Evolutionary conservation across 2,113 vertebrate species (phyloP).

Genomic region (Myotis yumanensis): DNA sequence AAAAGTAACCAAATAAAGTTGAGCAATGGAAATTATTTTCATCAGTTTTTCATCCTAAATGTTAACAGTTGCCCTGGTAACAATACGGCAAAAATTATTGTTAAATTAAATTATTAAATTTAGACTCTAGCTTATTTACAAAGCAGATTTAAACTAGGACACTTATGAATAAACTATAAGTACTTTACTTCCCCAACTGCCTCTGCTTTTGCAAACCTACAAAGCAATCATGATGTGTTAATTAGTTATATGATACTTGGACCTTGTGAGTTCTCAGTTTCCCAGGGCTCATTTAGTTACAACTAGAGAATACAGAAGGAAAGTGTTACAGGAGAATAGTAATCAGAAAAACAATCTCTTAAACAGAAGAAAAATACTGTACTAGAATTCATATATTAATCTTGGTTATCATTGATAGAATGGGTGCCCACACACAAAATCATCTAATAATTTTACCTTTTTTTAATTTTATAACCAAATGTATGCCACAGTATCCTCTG

Average conservation of each 20-base stretch:
- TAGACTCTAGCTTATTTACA: neutral
- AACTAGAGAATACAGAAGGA: neutral
- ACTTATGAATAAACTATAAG: neutral
- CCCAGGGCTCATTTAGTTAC: neutral
- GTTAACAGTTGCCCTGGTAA: neutral
- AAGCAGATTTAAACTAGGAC: neutral
- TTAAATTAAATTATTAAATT: constrained; percentile 38
- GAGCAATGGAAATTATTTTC: neutral
- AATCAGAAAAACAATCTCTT: neutral
- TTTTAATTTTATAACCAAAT: neutral
- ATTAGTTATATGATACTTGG: constrained; percentile 16
- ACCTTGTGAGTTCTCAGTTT: constrained; percentile 22
- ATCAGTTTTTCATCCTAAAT: constrained; percentile 15
- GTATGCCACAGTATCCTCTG: neutral
- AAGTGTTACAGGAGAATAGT: neutral
- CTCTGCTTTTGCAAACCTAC: neutral
- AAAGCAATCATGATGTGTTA: constrained; percentile 23
- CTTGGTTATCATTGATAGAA: neutral
- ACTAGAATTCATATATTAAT: neutral
- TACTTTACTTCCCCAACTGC: neutral
- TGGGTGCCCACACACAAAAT: neutral
- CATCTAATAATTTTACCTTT: neutral
- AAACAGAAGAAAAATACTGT: neutral
- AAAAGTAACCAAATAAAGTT: constrained; percentile 7
- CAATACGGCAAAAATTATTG: neutral